A percentile compares a stretch with the other conserved stretches of the same genome.
These are phyloP conservation scores for Crambe crambe DNA, from an alignment of 37 sponge, comb jelly and placozoan species.

Conservation along the genomic window DNA sequence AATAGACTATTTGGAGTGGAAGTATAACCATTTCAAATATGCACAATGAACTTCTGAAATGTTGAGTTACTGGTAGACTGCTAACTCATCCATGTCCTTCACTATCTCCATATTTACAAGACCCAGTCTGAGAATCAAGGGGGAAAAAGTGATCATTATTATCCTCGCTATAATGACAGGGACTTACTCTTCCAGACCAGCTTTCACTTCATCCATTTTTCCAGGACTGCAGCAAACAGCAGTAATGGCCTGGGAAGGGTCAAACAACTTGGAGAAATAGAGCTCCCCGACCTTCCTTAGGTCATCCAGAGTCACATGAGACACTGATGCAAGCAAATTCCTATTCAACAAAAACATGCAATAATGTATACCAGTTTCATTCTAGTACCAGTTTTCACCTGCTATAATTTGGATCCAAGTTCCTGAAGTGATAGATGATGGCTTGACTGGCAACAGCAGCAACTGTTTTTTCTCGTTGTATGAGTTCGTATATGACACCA, in stretches of 20 bases:
- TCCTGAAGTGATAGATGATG: conserved; percentile 24
- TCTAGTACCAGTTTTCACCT: conserved; percentile 10
- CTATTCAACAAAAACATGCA: conserved; percentile 6
- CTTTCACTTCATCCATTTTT: conserved; percentile 71
- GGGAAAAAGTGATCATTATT: neutral
- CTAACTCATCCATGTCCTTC: neutral
- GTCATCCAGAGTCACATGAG: conserved; percentile 75
- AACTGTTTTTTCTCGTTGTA: conserved; percentile 64
- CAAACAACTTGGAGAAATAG: conserved; percentile 77
- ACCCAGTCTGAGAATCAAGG: neutral
- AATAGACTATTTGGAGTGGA: too few species aligned
- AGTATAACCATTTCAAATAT: neutral
- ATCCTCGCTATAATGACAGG: neutral
- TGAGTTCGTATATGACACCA: conserved; percentile 59
- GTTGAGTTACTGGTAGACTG: too few species aligned
- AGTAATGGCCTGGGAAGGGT: conserved; percentile 40
- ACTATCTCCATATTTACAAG: neutral
- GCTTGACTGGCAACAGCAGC: conserved; percentile 48
- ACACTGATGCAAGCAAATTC: conserved; percentile 54
- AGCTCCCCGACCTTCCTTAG: conserved; percentile 60
- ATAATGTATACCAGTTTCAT: neutral
- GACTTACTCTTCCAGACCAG: conserved; percentile 64
- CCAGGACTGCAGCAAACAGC: conserved; percentile 85
- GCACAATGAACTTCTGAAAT: neutral
- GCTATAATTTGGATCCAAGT: conserved; percentile 15